phyloP scores from a whole-genome alignment of 2,888 invertebrate species.

The Lycocerus yunnanus region DNA sequence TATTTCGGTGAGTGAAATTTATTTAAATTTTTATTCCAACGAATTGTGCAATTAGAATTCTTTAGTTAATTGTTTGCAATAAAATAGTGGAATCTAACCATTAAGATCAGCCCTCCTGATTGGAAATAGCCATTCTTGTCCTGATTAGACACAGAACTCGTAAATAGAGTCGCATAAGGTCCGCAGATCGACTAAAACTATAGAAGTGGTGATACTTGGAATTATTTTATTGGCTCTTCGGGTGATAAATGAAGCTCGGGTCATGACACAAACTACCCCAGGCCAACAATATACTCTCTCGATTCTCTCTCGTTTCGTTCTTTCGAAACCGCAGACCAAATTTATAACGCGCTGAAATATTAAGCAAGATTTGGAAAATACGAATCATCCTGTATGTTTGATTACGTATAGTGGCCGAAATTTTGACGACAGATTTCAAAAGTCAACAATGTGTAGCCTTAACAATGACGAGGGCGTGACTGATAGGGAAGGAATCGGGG shows the following conservation, averaged over 20 bases:
- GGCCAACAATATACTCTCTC: constrained; percentile 35
- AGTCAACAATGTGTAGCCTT: constrained; percentile 35
- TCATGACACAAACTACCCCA: constrained; percentile 55
- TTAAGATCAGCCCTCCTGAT: constrained; percentile 54
- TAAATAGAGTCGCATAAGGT: constrained; percentile 50
- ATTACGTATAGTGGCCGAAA: not conserved
- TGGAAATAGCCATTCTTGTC: constrained; percentile 49
- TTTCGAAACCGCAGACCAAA: constrained; percentile 23
- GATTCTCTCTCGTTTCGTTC: constrained; percentile 13
- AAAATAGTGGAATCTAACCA: constrained; percentile 39
- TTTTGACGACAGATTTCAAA: constrained; percentile 28
- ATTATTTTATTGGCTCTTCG: constrained; percentile 57
- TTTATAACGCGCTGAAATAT: not conserved
- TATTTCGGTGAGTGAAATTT: constrained; percentile 41
- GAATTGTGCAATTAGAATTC: constrained; percentile 8
- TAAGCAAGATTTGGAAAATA: not conserved
- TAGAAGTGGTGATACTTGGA: constrained; percentile 50
- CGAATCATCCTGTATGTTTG: not conserved
- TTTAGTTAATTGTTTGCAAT: constrained; percentile 36
- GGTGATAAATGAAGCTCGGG: constrained; percentile 57
- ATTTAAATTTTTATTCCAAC: not conserved
- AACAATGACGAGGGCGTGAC: constrained; percentile 39
- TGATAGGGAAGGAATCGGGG: constrained; percentile 36
- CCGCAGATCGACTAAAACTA: constrained; percentile 47
- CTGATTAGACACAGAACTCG: constrained; percentile 49